phyloP scores from a whole-genome alignment of 2,113 vertebrate species.

The Dendrocopos noguchii region DNA sequence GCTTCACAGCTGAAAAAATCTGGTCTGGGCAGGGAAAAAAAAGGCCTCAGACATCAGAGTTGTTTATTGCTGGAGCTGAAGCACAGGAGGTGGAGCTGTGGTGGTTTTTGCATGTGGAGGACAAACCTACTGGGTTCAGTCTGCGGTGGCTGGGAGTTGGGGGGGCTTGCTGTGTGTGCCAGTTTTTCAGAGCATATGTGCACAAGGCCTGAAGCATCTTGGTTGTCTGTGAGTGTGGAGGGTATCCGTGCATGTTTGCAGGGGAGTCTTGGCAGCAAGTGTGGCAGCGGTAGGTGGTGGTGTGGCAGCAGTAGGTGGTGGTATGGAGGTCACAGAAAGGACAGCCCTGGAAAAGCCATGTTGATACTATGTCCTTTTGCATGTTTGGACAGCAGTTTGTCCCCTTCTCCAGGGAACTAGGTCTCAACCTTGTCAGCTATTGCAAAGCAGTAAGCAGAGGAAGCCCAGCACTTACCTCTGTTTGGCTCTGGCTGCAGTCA shows the following conservation, averaged over 20 bases:
- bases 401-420: not conserved
- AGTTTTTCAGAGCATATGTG: accelerated
- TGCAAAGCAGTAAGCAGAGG: not conserved
- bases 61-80: not conserved
- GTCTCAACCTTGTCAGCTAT: not conserved
- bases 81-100: not conserved
- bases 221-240: not conserved
- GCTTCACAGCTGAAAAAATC: conserved; percentile 17
- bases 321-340: not conserved
- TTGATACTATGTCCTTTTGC: not conserved
- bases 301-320: accelerated
- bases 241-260: not conserved
- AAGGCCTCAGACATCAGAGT: not conserved
- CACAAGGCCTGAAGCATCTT: not conserved
- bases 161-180: not conserved
- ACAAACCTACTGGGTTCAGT: not conserved
- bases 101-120: accelerated
- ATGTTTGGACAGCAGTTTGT: not conserved
- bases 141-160: not conserved
- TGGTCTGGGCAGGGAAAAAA: not conserved
- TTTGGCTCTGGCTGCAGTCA: conserved; percentile 5
- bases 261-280: not conserved
- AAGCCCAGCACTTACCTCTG: conserved; percentile 17
- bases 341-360: not conserved
- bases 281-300: too few relatives aligned